Evolutionary conservation across 1,140 invertebrate genomes (phyloP).

Genomic region (Trachymyrmex septentrionalis): DNA sequence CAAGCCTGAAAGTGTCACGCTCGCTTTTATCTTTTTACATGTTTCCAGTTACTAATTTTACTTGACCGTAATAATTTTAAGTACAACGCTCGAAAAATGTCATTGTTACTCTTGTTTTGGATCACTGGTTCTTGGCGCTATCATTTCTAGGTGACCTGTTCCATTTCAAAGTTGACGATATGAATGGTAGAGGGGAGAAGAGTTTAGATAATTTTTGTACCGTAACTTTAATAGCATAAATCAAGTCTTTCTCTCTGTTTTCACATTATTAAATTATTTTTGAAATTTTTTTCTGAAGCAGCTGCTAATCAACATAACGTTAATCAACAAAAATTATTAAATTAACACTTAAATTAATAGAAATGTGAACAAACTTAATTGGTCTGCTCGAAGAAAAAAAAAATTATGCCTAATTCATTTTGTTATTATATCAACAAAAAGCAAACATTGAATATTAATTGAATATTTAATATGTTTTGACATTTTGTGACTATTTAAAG

Average conservation of each 20-base stretch:
- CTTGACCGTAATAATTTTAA: slow-evolving; percentile 20
- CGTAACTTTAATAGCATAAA: background rate
- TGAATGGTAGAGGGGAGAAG: background rate
- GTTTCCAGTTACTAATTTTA: slow-evolving; percentile 3
- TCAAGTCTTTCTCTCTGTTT: background rate
- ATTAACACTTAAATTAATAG: background rate
- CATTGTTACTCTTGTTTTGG: slow-evolving; percentile 13
- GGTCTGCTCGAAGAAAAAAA: background rate
- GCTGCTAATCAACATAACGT: background rate
- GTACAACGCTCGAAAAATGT: slow-evolving; percentile 3
- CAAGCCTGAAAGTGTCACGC: slow-evolving; percentile 9
- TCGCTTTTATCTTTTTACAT: background rate
- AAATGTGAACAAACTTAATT: background rate
- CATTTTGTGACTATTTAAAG: background rate
- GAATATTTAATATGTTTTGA: background rate
- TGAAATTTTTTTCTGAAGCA: background rate
- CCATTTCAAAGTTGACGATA: background rate
- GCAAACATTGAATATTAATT: background rate
- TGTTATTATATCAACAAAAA: background rate
- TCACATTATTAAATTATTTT: background rate
- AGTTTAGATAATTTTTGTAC: slow-evolving; percentile 17
- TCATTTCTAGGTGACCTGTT: slow-evolving; percentile 32
- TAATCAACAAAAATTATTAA: no score
- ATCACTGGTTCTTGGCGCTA: slow-evolving; percentile 3
- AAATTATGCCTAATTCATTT: background rate